Percentiles rank a stretch among this genome's conserved stretches.
These are phyloP conservation scores for Harmothoe impar DNA, from an alignment of 2,888 invertebrate genomes.

Conservation along the genomic window DNA sequence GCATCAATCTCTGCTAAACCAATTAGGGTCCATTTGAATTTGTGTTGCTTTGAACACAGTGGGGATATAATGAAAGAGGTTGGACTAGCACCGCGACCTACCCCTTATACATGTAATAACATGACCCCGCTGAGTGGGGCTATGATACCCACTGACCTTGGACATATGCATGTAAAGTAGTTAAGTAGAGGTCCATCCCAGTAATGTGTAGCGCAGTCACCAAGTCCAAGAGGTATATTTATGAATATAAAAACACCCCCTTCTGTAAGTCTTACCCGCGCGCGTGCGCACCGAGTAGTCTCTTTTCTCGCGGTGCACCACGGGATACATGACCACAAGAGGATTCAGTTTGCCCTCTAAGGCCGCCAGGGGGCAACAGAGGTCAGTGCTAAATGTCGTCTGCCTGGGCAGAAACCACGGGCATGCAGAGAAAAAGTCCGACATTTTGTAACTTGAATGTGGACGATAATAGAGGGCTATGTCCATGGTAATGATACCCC, in stretches of 20 bases:
- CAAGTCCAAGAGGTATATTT: not conserved
- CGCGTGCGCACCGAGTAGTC: not conserved
- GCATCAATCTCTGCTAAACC: not conserved
- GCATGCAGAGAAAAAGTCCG: not conserved
- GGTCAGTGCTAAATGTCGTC: not conserved
- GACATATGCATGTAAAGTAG: not conserved
- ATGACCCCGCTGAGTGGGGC: not conserved
- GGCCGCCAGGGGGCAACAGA: not conserved
- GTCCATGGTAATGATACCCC: constrained; percentile 21
- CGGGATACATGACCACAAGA: not conserved
- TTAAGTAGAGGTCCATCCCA: not conserved
- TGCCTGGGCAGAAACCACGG: not conserved
- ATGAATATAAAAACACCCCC: not conserved
- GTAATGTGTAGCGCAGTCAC: not conserved
- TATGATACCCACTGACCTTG: not conserved
- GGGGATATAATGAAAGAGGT: not conserved
- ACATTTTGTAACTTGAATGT: constrained; percentile 1
- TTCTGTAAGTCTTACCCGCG: not conserved
- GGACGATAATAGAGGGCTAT: not conserved
- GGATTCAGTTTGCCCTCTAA: not conserved
- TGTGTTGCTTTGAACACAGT: not conserved
- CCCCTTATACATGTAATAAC: not conserved
- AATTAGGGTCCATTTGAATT: constrained; percentile 15
- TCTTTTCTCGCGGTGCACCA: not conserved
- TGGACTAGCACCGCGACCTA: not conserved